Evolutionary conservation across 1,140 invertebrate genomes (phyloP).

Genomic region (Coenobita brevimanus): DNA sequence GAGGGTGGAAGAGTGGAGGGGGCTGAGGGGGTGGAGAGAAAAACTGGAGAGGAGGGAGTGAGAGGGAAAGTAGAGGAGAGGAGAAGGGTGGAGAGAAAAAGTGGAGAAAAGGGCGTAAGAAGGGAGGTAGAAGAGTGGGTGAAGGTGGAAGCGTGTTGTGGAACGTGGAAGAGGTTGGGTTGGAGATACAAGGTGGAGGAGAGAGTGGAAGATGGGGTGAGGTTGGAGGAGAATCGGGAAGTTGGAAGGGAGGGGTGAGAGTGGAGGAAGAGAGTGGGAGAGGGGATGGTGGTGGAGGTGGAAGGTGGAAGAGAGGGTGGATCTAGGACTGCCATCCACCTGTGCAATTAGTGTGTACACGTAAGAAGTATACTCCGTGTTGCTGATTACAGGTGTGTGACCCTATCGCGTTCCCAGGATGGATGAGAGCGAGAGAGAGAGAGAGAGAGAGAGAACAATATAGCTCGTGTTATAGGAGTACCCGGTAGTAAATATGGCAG

Average conservation of each 20-base stretch:
- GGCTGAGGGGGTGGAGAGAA: too few species aligned
- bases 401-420: too few species aligned
- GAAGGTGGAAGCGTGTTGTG: background rate
- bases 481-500: too few species aligned
- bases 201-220: background rate
- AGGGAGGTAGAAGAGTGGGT: background rate
- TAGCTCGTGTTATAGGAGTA: too few species aligned
- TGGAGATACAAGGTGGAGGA: background rate
- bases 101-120: too few species aligned
- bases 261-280: background rate
- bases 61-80: background rate
- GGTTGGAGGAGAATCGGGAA: background rate
- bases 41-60: background rate
- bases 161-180: background rate
- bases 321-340: too few species aligned
- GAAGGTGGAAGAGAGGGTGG: too few species aligned
- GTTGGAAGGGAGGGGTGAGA: background rate
- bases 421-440: conserved; percentile 1
- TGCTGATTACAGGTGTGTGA: too few species aligned
- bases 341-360: too few species aligned
- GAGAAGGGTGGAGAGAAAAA: background rate
- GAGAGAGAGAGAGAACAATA: background rate
- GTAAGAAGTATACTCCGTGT: too few species aligned
- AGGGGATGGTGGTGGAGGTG: too few species aligned
- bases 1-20: background rate